Evolutionary conservation across 2,113 vertebrate genomes (phyloP), one percentile per base, ranked within the genome.

Genomic region (Stigmatopora nigra): DNA sequence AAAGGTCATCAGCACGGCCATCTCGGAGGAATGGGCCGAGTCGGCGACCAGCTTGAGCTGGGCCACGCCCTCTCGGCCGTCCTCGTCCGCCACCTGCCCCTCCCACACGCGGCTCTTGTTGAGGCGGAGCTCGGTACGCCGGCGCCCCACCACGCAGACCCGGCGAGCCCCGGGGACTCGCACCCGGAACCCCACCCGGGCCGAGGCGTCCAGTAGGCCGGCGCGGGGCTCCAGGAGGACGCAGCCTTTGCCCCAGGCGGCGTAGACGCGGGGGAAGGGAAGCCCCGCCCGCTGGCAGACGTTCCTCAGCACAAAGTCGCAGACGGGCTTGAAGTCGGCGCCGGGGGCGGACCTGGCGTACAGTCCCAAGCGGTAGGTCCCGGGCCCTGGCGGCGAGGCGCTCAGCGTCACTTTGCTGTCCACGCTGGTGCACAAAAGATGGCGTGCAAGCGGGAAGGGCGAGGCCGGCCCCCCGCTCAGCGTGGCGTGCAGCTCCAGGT

Each of bases 51-150:
- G 72, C 49, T 91, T 91, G 60, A 92, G 62, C 13, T 73, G 67
- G 0, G 75, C 77, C 31, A 80, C 75, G 0, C 31, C 47, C 4
- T 75, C 25, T 31, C 3, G 25, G 25, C 3, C 25, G 25, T 31
- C 53, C 16, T 91, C 90, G 0, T 76, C 91, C 68, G 78, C 76
- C 22, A 81, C 89, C 0, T 90, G 88, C 0, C 86, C 91, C 72
- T 94, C 91, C 92, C 92, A 94, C 5, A 94, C 80, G 35, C 68
- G 64, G 62, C 85, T 88, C 3, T 79, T 88, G 36, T 82, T 91
- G 47, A 85, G 75, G 74, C 86, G 84, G 51, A 93, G 85, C 25
- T 84, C 82, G 0, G 70, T 88, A 49, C 81, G 73, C 1, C 80
- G 78, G 22, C 87, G 71, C 0, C 85, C 90, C 0, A 93, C 68